Conservation (phyloP, 2,888 invertebrate genomes). For the Charanyca ferruginea region DNA sequence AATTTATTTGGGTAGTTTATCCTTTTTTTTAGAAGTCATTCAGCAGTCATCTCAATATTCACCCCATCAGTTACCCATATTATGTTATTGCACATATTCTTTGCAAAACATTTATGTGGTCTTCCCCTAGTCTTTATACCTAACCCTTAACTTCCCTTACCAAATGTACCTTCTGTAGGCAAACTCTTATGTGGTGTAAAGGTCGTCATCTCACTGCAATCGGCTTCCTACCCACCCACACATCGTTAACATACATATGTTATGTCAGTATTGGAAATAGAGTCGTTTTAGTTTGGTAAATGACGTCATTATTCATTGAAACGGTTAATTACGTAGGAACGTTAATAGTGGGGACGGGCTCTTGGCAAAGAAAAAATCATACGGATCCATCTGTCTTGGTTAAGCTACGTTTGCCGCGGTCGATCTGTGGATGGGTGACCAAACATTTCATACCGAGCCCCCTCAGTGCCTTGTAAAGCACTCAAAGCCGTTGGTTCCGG, state of each 20-base stretch:
- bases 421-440: too few species aligned
- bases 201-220: slow-evolving; percentile 26
- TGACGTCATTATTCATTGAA: slow-evolving; percentile 44
- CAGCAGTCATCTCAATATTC: too few species aligned
- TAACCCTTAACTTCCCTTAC: too few species aligned
- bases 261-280: slow-evolving; percentile 47
- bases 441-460: too few species aligned
- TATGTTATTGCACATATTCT: background rate
- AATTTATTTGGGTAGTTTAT: too few species aligned
- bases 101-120: too few species aligned
- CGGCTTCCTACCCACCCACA: slow-evolving; percentile 48
- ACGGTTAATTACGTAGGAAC: slow-evolving; percentile 6
- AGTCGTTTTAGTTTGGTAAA: slow-evolving; percentile 22
- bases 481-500: too few species aligned
- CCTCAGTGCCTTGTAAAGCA: too few species aligned
- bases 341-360: background rate
- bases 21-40: too few species aligned
- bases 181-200: slow-evolving; percentile 8
- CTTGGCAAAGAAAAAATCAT: too few species aligned
- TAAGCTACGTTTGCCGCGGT: too few species aligned
- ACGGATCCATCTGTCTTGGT: too few species aligned
- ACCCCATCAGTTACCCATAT: background rate
- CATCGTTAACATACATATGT: slow-evolving; percentile 33
- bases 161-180: slow-evolving; percentile 21
- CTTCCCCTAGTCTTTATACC: background rate